These are phyloP conservation scores for Lordiphosa collinella DNA, from an alignment of 1,140 invertebrate species.

Conservation along the genomic window DNA sequence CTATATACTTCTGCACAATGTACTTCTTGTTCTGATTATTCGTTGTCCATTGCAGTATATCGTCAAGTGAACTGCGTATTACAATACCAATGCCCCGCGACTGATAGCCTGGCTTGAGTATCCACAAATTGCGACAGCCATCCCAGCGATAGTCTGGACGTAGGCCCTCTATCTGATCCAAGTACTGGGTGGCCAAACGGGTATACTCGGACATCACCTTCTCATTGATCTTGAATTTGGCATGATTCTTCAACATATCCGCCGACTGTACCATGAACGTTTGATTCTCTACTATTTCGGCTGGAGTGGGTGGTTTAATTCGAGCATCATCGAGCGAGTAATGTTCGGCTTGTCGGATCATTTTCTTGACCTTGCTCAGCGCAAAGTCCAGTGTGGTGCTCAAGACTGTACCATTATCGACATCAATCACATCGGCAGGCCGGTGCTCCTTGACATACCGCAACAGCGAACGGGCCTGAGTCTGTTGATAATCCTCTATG, in stretches of 20 bases:
- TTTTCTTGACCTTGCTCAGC: conserved; percentile 65
- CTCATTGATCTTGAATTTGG: conserved; percentile 79
- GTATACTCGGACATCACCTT: conserved; percentile 80
- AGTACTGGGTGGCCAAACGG: conserved; percentile 82
- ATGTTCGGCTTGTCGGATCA: conserved; percentile 58
- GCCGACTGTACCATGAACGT: conserved; percentile 82
- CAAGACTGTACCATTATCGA: conserved; percentile 49
- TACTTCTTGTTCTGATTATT: conserved; percentile 85
- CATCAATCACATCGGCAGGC: conserved; percentile 33
- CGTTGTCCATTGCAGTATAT: conserved; percentile 85
- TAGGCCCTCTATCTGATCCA: conserved; percentile 83
- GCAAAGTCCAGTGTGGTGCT: conserved; percentile 82
- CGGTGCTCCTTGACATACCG: conserved; percentile 85
- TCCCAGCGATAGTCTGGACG: conserved; percentile 82
- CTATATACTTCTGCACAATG: conserved; percentile 96
- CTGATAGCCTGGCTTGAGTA: conserved; percentile 93
- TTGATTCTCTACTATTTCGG: conserved; percentile 84
- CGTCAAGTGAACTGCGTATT: conserved; percentile 80
- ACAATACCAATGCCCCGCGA: conserved; percentile 93
- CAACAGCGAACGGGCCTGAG: conserved; percentile 89
- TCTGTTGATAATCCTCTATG: conserved; percentile 85
- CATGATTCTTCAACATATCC: conserved; percentile 80
- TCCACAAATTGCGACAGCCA: conserved; percentile 93
- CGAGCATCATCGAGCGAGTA: conserved; percentile 52
- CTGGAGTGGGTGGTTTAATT: conserved; percentile 40